Conservation (phyloP, 2,113 vertebrate species). For the Embiotoca jacksoni region DNA sequence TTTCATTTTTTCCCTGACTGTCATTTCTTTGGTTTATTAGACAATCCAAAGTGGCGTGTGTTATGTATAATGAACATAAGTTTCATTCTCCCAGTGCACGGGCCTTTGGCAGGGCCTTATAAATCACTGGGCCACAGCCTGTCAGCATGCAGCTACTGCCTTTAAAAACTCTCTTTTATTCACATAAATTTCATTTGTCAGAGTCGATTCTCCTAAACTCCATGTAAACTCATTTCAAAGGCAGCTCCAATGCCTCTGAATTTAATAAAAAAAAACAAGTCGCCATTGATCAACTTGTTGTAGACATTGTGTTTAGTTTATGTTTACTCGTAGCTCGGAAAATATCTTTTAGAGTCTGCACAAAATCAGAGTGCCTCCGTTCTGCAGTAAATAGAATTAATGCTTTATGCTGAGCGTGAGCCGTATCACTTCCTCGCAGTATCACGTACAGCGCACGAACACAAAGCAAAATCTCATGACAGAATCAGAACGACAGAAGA, state of each 20-base stretch:
- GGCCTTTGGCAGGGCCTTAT: conserved; percentile 75
- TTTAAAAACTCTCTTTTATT: conserved; percentile 84
- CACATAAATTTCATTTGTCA: conserved; percentile 87
- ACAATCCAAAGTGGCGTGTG: conserved; percentile 70
- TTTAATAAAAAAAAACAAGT: conserved; percentile 80
- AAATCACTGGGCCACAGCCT: conserved; percentile 83
- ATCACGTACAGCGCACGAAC: conserved; percentile 58
- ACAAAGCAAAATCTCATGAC: conserved; percentile 59
- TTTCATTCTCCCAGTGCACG: conserved; percentile 55
- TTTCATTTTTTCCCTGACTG: conserved; percentile 53
- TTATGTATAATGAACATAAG: conserved; percentile 71
- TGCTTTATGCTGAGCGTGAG: conserved; percentile 74
- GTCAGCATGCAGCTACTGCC: conserved; percentile 76
- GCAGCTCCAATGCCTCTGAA: conserved; percentile 73
- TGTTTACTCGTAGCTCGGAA: conserved; percentile 68
- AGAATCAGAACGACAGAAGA: conserved; percentile 53
- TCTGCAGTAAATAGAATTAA: conserved; percentile 72
- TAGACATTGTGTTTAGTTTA: conserved; percentile 73
- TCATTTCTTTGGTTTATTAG: conserved; percentile 72
- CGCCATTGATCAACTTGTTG: conserved; percentile 86
- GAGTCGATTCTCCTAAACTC: conserved; percentile 81
- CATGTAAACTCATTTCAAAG: conserved; percentile 83
- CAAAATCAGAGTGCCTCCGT: conserved; percentile 54
- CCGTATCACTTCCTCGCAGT: conserved; percentile 67
- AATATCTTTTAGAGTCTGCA: conserved; percentile 62